Evolutionary conservation across 2,113 vertebrate species (phyloP), one percentile per base, ranked within the genome.

Genomic region (Phoxinus phoxinus): DNA sequence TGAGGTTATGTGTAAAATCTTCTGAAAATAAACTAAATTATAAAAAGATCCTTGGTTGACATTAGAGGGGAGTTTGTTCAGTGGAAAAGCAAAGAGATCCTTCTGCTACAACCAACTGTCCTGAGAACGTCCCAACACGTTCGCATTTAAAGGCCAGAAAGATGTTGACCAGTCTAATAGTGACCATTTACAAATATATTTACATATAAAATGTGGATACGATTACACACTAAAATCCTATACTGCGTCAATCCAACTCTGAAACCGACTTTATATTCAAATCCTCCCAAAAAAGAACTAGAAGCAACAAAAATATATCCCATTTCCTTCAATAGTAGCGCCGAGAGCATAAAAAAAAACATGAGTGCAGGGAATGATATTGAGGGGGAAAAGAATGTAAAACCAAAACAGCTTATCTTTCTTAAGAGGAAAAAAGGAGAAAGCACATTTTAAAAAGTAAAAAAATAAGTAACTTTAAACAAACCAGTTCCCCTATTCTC

Each of bases 261-360:
- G 2, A 51, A 15, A 51, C 15, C 6, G n/a, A 25, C 51, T 27
- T 27, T 19, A 75, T 15, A 12, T 56, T 56, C 15, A 56, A 76
- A 56, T 30, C 46, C 23, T 41, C 37, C 23, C 56, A 41, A 59
- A 79, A n/a, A 37, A 56, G 5, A 27, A 35, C 23, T 48, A 27
- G 11, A 48, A 23, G 48, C 23, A 25, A 82, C 46, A 53, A 82
- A 82, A 82, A 48, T 51, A 67, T 63, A 19, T 63, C 13, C 15
- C 27, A 51, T 69, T 51, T 58, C 48, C 69, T 58, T 61, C 8
- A 82, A 65, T 15, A 8, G 53, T 27, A 80, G 67, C 25, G 72
- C 21, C 37, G n/a, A 76, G 8, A 65, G 61, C 53, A 85, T 86
- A 58, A 65, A 83, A 23, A 78, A 83, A 2, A 74, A 84, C 19